These are phyloP conservation scores for Trochalopteron elliotii DNA, from an alignment of 2,113 vertebrate species.

Conservation along the genomic window DNA sequence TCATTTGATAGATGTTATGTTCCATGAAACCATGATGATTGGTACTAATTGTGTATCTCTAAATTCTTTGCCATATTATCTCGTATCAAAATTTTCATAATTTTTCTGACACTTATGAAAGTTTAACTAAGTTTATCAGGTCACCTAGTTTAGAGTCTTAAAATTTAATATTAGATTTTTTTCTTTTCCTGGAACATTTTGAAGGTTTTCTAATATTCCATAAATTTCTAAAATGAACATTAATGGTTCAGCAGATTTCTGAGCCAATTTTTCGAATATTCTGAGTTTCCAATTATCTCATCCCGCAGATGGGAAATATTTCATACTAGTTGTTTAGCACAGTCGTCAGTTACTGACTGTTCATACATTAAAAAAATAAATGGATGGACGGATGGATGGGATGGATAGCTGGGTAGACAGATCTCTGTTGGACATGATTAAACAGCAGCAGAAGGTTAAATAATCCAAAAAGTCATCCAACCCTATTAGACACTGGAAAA, in stretches of 20 bases:
- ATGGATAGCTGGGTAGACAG: neutral
- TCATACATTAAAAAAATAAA: neutral
- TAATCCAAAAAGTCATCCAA: constrained; percentile 50
- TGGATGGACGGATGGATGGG: neutral
- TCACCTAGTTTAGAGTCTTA: neutral
- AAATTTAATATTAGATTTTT: neutral
- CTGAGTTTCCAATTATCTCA: neutral
- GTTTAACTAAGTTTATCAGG: neutral
- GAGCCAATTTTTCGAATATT: neutral
- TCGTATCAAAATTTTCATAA: neutral
- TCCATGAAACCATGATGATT: neutral
- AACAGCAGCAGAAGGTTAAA: constrained; percentile 36
- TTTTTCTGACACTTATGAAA: neutral
- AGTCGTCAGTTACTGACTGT: neutral
- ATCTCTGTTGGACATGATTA: neutral
- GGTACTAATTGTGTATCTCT: neutral
- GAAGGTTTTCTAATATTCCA: neutral
- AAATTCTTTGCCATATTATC: neutral
- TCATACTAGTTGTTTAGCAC: constrained; percentile 7
- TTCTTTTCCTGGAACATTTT: neutral
- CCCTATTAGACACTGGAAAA: constrained; percentile 3
- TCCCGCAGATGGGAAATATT: neutral
- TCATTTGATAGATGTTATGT: neutral
- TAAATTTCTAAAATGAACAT: constrained; percentile 29
- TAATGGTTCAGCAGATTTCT: constrained; percentile 18